phyloP scores from a whole-genome alignment of 2,113 vertebrate genomes.

The Tragulus kanchil region DNA sequence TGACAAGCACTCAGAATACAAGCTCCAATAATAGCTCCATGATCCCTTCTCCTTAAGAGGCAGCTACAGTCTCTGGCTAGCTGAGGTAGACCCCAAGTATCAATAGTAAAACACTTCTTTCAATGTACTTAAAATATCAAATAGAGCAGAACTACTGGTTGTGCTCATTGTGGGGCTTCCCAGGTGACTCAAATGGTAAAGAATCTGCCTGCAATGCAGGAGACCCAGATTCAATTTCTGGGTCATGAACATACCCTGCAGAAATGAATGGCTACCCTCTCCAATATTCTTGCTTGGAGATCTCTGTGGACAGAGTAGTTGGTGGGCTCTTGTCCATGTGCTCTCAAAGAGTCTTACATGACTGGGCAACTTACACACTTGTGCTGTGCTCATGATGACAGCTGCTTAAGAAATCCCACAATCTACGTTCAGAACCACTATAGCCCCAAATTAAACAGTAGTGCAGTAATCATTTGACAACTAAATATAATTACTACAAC shows the following conservation, averaged over 20 bases:
- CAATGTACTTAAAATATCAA: conserved; percentile 44
- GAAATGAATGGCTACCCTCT: neutral
- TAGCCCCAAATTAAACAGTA: conserved; percentile 57
- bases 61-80: neutral
- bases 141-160: neutral
- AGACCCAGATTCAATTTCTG: neutral
- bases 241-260: neutral
- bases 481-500: neutral
- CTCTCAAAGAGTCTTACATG: neutral
- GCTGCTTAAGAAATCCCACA: neutral
- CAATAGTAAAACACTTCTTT: neutral
- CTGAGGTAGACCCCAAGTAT: conserved; percentile 41
- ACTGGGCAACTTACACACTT: neutral
- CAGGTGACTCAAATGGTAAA: neutral
- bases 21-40: neutral
- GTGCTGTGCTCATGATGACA: neutral
- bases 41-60: conserved; percentile 33
- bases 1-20: neutral
- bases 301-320: neutral
- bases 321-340: neutral
- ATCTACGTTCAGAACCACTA: neutral
- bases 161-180: neutral
- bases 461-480: conserved; percentile 32
- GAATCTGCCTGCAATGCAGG: neutral
- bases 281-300: neutral